Evolutionary conservation across 2,113 vertebrate species (phyloP), one percentile per base, ranked within the genome.

Genomic region (Morone saxatilis): DNA sequence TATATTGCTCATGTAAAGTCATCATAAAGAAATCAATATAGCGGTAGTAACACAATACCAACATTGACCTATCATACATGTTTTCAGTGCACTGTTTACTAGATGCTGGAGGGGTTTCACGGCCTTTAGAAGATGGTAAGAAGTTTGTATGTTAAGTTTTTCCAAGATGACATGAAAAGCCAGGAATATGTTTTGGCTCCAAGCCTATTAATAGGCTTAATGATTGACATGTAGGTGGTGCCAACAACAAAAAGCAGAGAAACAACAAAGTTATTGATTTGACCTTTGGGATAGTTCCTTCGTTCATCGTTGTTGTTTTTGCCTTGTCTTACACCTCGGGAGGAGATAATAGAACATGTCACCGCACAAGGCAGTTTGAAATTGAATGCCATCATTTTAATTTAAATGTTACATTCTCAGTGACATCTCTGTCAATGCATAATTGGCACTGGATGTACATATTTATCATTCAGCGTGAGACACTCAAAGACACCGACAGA

Each of bases 391-490:
- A 90, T 94, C 90, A 80, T 93, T 93, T 91, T 90, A 90, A 93
- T 93, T 92, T 88, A 93, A 93, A 94, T 71, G 90, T 86, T 90
- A 90, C 90, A 92, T 92, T 90, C 81, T 84, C 47, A 25, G 83
- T 80, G 91, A 92, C 94, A 93, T 89, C 86, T 80, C 86, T 74
- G 80, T 88, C 86, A 81, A 87, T 92, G 90, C 87, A 84, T 94
- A 95, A 95, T 94, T 95, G 92, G 89, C 92, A 91, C 81, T 54
- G 84, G 91, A 91, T 92, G 89, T 90, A 89, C 91, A 89, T 91
- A 90, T 93, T 93, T 90, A 92, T 93, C 90, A 93, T 92, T 92
- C 91, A 90, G 92, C 3, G 84, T 22, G 84, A 92, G 89, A 87
- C 86, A 78, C 81, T 91, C 88, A 91, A 90, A 93, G 89, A 85